These are phyloP conservation scores for Atherinosoma microstoma DNA, from an alignment of 2,797 vertebrate genomes.

Conservation along the genomic window DNA sequence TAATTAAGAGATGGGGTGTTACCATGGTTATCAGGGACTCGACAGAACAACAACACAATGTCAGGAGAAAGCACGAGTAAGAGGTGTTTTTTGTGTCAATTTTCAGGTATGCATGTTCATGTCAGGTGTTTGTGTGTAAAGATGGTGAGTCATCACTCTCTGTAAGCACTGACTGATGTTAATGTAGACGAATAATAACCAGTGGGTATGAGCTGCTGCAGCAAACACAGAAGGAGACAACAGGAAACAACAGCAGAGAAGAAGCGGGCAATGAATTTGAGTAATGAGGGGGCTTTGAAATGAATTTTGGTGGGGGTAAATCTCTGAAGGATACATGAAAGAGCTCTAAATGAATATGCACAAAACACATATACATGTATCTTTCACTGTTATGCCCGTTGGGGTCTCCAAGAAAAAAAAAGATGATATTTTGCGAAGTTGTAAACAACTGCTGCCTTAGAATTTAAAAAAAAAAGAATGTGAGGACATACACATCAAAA, in stretches of 20 bases:
- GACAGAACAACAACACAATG: conserved; percentile 35
- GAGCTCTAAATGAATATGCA: conserved; percentile 55
- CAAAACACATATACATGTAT: conserved; percentile 26
- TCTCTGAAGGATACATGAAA: conserved; percentile 60
- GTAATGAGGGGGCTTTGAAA: conserved; percentile 58
- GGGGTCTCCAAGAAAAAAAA: conserved; percentile 23
- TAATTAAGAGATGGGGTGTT: conserved; percentile 54
- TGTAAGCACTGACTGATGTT: conserved; percentile 47
- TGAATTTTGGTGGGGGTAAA: conserved; percentile 38
- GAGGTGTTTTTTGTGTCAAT: conserved; percentile 14
- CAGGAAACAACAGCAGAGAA: conserved; percentile 44
- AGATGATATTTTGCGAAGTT: conserved; percentile 33
- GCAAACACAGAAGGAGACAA: conserved; percentile 28
- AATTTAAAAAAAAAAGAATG: conserved; percentile 28
- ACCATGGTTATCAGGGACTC: conserved; percentile 62
- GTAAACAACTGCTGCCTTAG: conserved; percentile 56
- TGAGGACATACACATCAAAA: conserved; percentile 41
- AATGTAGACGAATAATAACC: conserved; percentile 54
- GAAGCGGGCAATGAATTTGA: conserved; percentile 25
- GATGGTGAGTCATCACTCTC: conserved; percentile 62
- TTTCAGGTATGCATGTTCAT: conserved; percentile 3
- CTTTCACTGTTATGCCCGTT: conserved; percentile 27
- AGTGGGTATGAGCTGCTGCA: conserved; percentile 28
- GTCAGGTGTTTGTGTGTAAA: conserved; percentile 18
- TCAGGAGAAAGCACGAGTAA: conserved; percentile 25